Conservation (phyloP, 2,113 vertebrate species). For the Seriola quinqueradiata region DNA sequence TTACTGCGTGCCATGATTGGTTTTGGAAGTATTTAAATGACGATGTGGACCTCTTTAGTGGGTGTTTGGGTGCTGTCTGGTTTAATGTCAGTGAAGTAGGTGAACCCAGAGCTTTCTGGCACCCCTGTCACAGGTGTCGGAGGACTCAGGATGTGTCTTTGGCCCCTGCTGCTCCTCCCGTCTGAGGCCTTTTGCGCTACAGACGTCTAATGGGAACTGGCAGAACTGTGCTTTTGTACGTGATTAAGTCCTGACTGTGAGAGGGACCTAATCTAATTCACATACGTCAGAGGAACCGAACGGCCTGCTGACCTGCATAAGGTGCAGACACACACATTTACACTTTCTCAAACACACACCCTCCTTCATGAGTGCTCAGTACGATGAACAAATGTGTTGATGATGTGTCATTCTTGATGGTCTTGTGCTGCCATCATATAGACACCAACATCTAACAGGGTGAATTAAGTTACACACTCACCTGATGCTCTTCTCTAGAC, state of each 20-base stretch:
- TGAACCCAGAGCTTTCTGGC: not conserved
- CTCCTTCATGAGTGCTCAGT: too few species aligned
- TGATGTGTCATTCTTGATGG: too few species aligned
- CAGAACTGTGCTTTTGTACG: constrained; percentile 54
- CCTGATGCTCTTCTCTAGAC: too few species aligned
- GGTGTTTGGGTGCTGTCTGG: not conserved
- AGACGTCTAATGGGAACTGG: constrained; percentile 73
- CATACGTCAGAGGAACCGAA: constrained; percentile 49
- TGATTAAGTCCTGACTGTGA: constrained; percentile 64
- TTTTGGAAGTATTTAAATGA: not conserved
- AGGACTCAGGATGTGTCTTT: constrained; percentile 14
- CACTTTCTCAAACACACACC: constrained; percentile 7
- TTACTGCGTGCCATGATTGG: not conserved
- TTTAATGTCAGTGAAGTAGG: not conserved
- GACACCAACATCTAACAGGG: too few species aligned
- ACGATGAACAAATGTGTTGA: too few species aligned
- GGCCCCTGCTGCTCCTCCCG: constrained; percentile 20
- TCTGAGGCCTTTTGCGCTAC: constrained; percentile 28
- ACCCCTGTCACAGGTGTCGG: constrained; percentile 22
- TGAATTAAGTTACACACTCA: too few species aligned
- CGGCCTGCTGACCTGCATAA: constrained; percentile 67
- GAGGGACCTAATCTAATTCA: constrained; percentile 60
- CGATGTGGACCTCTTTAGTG: not conserved
- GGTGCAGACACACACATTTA: not conserved
- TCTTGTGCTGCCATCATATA: too few species aligned